Conservation (phyloP, 2,797 vertebrate species). For the Chloroceryle amazona region DNA sequence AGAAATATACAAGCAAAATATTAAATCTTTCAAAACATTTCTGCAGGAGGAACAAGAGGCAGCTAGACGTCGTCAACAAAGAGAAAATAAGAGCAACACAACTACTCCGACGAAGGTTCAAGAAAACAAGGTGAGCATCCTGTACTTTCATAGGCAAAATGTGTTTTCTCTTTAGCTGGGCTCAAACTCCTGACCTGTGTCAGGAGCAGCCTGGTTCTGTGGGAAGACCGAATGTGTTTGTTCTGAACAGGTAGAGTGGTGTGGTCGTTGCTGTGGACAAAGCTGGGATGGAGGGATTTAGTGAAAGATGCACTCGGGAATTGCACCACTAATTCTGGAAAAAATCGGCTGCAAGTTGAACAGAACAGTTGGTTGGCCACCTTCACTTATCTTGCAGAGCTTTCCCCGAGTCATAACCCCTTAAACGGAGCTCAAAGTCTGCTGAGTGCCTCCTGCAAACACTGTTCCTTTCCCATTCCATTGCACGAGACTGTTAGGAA, state of each 20-base stretch:
- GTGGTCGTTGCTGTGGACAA: background rate
- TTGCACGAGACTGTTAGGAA: background rate
- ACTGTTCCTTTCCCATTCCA: background rate
- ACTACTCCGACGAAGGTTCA: constrained; percentile 95
- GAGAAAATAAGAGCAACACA: constrained; percentile 95
- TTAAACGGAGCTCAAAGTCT: background rate
- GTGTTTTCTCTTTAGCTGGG: background rate
- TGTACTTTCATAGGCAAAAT: background rate
- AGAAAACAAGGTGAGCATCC: constrained; percentile 86
- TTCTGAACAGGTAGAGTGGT: background rate
- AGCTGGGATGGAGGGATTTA: background rate
- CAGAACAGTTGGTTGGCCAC: background rate
- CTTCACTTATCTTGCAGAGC: background rate
- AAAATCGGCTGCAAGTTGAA: background rate
- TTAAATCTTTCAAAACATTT: no score
- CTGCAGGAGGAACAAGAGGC: constrained; percentile 97
- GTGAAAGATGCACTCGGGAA: background rate
- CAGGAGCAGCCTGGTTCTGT: background rate
- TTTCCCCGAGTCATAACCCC: background rate
- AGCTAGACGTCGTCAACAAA: constrained; percentile 92
- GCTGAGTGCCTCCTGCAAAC: background rate
- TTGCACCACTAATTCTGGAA: background rate
- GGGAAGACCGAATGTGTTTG: background rate
- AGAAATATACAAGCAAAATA: rapidly evolving
- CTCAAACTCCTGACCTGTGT: rapidly evolving